These are phyloP conservation scores for Apodemus agrarius DNA, from an alignment of 2,797 vertebrate genomes.

Conservation along the genomic window DNA sequence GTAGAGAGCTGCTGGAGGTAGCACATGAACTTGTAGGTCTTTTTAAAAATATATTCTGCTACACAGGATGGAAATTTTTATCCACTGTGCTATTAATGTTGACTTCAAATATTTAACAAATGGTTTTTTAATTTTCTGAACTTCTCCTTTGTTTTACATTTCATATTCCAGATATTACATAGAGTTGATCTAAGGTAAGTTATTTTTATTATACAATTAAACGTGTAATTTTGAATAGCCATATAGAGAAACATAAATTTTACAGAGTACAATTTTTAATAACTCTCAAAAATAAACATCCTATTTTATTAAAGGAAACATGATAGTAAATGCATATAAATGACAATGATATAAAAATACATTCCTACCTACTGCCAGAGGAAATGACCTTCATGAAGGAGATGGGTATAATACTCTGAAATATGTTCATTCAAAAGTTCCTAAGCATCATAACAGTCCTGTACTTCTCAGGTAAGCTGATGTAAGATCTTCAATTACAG, in stretches of 20 bases:
- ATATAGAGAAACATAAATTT: neutral
- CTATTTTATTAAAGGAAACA: neutral
- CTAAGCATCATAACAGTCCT: neutral
- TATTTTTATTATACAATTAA: conserved; percentile 42
- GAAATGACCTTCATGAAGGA: neutral
- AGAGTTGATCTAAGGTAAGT: neutral
- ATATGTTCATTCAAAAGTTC: neutral
- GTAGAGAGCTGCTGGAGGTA: too few relatives aligned
- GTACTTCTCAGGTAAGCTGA: neutral
- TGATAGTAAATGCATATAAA: neutral
- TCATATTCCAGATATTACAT: neutral
- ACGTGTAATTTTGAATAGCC: conserved; percentile 10
- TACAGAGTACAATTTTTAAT: conserved; percentile 4
- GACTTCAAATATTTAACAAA: neutral
- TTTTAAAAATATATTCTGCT: too few relatives aligned
- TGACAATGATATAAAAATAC: neutral
- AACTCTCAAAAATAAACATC: neutral
- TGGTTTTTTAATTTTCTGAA: conserved; percentile 41
- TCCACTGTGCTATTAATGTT: neutral
- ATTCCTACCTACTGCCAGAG: neutral
- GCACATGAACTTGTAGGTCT: too few relatives aligned
- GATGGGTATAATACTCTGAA: neutral
- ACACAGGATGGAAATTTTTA: neutral
- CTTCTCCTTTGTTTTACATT: neutral
- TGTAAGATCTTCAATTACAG: conserved; percentile 1